A percentile compares a stretch with the other conserved stretches of the same genome.
Evolutionary conservation across 2,797 vertebrate species (phyloP).

Genomic region (Cygnus olor): DNA sequence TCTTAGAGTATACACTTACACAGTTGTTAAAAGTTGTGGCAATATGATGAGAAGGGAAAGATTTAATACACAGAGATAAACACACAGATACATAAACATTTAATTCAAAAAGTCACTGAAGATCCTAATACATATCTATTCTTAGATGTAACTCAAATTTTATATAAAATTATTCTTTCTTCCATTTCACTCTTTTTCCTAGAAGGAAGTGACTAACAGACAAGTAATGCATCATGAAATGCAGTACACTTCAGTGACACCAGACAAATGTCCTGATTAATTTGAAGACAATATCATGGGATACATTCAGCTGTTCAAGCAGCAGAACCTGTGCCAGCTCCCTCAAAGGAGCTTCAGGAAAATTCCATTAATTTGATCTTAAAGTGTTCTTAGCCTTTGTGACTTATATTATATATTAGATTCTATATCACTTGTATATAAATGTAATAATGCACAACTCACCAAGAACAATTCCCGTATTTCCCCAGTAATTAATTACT

Average conservation of each 20-base stretch:
- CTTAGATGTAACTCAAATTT: background rate
- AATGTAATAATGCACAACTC: background rate
- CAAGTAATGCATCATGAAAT: background rate
- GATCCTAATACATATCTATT: background rate
- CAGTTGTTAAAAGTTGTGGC: background rate
- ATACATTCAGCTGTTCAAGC: background rate
- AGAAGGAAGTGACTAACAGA: background rate
- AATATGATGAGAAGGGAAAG: background rate
- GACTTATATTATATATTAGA: background rate
- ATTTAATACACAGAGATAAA: background rate
- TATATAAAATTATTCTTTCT: background rate
- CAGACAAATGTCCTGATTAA: constrained; percentile 32
- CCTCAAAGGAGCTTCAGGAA: background rate
- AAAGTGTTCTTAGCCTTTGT: background rate
- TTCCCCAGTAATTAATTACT: background rate
- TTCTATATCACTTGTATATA: background rate
- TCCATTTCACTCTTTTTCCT: background rate
- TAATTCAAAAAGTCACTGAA: background rate
- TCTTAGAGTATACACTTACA: background rate
- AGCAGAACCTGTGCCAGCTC: background rate
- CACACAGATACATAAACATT: background rate
- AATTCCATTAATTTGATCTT: background rate
- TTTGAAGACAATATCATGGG: background rate
- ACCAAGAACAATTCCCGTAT: background rate
- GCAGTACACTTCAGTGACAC: background rate